Conservation (phyloP, 2,888 invertebrate genomes). For the Glaucopsyche alexis region DNA sequence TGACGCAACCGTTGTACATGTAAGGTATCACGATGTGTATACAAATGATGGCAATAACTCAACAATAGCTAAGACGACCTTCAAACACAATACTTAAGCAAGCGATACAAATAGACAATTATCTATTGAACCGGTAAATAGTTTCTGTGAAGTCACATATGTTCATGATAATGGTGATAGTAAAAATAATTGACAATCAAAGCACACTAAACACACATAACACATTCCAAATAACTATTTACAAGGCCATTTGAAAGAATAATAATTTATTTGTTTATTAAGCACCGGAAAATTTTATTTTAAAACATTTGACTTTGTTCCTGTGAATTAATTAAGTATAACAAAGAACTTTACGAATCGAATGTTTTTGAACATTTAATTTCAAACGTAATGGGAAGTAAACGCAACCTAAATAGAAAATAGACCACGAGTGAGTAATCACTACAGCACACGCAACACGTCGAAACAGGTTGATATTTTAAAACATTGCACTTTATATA, state of each 20-base stretch:
- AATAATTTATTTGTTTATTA: background rate
- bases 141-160: constrained; percentile 10
- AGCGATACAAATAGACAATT: constrained; percentile 51
- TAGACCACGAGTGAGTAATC: constrained; percentile 14
- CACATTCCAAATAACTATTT: background rate
- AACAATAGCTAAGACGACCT: constrained; percentile 64
- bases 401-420: constrained; percentile 12
- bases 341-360: background rate
- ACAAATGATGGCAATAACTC: constrained; percentile 43
- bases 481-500: constrained; percentile 22
- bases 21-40: constrained; percentile 39
- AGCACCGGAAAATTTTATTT: background rate
- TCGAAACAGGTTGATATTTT: constrained; percentile 18
- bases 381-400: constrained; percentile 20
- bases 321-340: background rate
- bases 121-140: constrained; percentile 29
- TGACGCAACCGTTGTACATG: constrained; percentile 24
- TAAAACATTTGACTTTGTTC: background rate
- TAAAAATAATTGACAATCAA: constrained; percentile 7
- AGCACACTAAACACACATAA: background rate
- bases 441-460: constrained; percentile 17
- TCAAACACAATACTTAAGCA: constrained; percentile 48
- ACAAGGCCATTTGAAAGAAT: background rate
- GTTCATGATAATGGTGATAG: background rate
- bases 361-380: constrained; percentile 3